Evolutionary conservation across 53 echinoderm and acorn worm species (phyloP).

Genomic region (Zoroaster sp.): DNA sequence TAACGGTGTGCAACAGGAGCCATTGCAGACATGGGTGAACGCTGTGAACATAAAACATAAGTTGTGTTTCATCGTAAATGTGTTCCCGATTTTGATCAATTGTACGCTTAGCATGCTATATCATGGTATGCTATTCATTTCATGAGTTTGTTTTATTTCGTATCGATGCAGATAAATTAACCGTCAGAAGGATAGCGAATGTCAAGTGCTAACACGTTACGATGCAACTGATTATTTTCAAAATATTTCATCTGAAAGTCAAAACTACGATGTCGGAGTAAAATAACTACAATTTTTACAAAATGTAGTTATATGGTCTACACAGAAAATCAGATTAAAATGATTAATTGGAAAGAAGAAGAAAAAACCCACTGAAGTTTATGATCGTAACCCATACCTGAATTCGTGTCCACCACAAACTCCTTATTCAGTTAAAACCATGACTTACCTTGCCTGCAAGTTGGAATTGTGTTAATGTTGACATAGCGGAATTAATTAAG

Average conservation of each 20-base stretch:
- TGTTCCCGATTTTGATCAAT: no score
- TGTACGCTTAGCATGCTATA: no score
- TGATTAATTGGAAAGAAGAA: background rate
- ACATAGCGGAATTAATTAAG: background rate
- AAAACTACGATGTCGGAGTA: background rate
- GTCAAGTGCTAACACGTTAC: slow-evolving; percentile 6
- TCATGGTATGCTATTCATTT: no score
- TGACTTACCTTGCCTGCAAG: slow-evolving; percentile 5
- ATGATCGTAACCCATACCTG: no score
- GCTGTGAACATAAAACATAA: background rate
- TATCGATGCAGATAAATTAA: background rate
- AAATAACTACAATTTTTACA: no score
- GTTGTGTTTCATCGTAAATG: background rate
- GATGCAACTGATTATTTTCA: background rate
- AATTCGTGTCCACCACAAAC: no score
- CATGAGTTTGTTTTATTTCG: background rate
- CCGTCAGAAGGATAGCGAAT: background rate
- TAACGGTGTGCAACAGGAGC: background rate
- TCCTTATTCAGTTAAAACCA: no score
- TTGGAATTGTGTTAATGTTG: slow-evolving; percentile 25
- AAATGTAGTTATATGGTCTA: no score
- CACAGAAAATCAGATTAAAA: background rate
- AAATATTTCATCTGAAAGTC: background rate
- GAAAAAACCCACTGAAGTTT: no score
- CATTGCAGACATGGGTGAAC: slow-evolving; percentile 13